Evolutionary conservation across 1,140 invertebrate genomes (phyloP).

Genomic region (Drosophila carrolli): DNA sequence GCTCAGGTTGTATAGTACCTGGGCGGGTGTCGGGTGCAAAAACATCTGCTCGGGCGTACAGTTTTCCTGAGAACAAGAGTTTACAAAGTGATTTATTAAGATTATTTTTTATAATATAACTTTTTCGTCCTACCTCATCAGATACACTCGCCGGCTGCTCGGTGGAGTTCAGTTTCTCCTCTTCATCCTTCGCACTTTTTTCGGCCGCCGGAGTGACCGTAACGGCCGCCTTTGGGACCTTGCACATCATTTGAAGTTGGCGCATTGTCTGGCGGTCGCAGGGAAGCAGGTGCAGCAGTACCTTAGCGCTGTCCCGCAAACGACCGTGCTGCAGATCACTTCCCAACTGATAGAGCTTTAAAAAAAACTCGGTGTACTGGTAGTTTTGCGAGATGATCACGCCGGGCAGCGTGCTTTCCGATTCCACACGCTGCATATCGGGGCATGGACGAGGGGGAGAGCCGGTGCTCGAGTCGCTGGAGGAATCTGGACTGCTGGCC

Average conservation of each 20-base stretch:
- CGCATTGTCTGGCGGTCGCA: slow-evolving; percentile 92
- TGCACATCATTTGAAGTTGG: slow-evolving; percentile 87
- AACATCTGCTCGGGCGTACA: slow-evolving; percentile 90
- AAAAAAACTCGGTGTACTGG: slow-evolving; percentile 94
- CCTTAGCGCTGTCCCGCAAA: slow-evolving; percentile 93
- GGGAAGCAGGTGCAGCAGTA: slow-evolving; percentile 95
- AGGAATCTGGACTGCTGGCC: slow-evolving; percentile 91
- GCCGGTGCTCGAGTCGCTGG: slow-evolving; percentile 86
- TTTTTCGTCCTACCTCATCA: slow-evolving; percentile 19
- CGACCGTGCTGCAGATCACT: slow-evolving; percentile 91
- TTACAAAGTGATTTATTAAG: background rate
- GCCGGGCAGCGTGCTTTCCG: slow-evolving; percentile 95
- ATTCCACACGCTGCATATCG: slow-evolving; percentile 88
- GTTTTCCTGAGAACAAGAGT: slow-evolving; percentile 60
- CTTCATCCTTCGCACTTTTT: slow-evolving; percentile 57
- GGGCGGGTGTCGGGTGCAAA: slow-evolving; percentile 90
- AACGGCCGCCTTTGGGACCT: slow-evolving; percentile 54
- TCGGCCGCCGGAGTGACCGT: slow-evolving; percentile 11
- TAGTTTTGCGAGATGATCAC: slow-evolving; percentile 93
- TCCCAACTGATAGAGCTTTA: slow-evolving; percentile 95
- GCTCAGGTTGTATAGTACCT: slow-evolving; percentile 91
- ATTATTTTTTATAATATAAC: too few relatives aligned
- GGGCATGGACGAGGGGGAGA: slow-evolving; percentile 93
- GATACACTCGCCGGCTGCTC: slow-evolving; percentile 34
- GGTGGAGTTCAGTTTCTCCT: slow-evolving; percentile 18